Evolutionary conservation across 64 coral and sea anemone genomes (phyloP), one percentile per base, ranked within the genome.

Genomic region (Stichodactyla mertensii): DNA sequence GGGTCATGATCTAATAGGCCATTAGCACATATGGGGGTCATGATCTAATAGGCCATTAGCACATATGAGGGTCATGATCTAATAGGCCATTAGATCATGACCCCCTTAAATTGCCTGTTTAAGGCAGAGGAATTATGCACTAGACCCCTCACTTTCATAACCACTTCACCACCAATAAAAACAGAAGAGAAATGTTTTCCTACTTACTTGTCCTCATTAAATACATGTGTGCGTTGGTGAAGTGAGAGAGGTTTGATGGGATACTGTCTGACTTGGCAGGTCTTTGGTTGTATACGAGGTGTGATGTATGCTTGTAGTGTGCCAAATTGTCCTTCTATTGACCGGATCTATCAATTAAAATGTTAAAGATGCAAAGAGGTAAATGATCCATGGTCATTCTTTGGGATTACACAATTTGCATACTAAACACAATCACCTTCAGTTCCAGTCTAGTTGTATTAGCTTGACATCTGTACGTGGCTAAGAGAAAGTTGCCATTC

Each of bases 391-490:
- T 10, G 52, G 5, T 16, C 4, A 84, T 12, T 0, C 36, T 61
- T 54, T 31, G 13, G 54, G 4, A 23, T 11, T 22, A 27, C 58
- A 60, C 12, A 69, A 19, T 11, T 10, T 71, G 12, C 16, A 20
- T 15, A 15, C n/a, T 10, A 70, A 20, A 5, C n/a, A 23, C 18
- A 16, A 86, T 59, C 77, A 97, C 95, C 84, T 98, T 98, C 9
- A 99, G 86, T 84, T 99, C 97, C 19, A 99, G 88, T 87, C 97
- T 92, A 70, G 97, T 99, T 74, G 93, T 99, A 82, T 99, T 99
- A 54, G 97, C 97, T 84, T 99, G 97, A 83, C 97, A 99, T 58
- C 97, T 86, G 78, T 99, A 99, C 24, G 97, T 99, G 55, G 97
- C 97, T 2, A 99, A 83, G 4, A 99, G 86, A 83, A 95, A 99